Conservation (phyloP, 2,888 invertebrate genomes). For the Drosophila borborema region DNA sequence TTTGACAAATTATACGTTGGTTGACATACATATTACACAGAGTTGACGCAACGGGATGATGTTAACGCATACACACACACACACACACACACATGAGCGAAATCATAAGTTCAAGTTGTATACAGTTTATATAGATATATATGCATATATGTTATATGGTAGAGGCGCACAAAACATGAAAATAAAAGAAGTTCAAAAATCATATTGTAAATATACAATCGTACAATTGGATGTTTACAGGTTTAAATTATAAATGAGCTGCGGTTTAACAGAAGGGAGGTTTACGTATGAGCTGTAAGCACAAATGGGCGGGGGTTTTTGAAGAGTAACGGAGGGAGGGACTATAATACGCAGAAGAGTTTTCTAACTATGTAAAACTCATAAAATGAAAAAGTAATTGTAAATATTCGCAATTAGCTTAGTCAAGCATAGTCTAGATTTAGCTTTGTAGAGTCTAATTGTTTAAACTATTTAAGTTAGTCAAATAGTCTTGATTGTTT, state of each 20-base stretch:
- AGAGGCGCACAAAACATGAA: conserved; percentile 75
- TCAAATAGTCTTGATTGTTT: not conserved
- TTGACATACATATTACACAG: conserved; percentile 38
- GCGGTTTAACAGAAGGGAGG: conserved; percentile 1
- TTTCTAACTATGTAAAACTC: conserved; percentile 7
- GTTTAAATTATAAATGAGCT: conserved; percentile 43
- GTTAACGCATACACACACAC: conserved; percentile 34
- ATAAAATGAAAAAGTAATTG: not conserved
- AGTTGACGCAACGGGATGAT: conserved; percentile 66
- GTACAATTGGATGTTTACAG: conserved; percentile 33
- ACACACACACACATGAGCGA: conserved; percentile 52
- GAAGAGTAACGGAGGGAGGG: not conserved
- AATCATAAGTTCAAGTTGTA: conserved; percentile 59
- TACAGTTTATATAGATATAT: conserved; percentile 35
- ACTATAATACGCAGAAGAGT: conserved; percentile 15
- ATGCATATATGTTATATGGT: conserved; percentile 44
- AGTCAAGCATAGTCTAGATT: too few species aligned
- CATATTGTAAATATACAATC: conserved; percentile 54
- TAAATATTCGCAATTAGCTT: not conserved
- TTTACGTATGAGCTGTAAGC: conserved; percentile 30
- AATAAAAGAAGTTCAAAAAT: conserved; percentile 64
- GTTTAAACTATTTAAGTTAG: not conserved
- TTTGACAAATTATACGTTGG: conserved; percentile 65
- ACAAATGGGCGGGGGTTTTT: conserved; percentile 8
- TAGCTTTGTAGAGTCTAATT: not conserved